Base-by-base conservation (phyloP, 2,113 vertebrate species). In the Indicator maculatus region DNA sequence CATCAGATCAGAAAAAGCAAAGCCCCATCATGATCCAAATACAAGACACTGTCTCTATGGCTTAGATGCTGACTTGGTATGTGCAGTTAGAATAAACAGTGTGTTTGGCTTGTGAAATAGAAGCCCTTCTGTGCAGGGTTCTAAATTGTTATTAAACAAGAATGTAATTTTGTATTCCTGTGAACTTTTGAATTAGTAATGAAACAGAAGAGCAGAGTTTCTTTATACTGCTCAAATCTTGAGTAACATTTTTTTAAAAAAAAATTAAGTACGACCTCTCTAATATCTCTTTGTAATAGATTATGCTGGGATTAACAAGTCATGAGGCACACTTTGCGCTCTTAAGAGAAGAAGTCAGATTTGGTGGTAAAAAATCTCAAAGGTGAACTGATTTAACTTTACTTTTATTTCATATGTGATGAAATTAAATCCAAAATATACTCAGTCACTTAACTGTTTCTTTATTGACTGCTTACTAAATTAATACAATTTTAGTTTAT, bases 261-360 rank as follows among this genome's bases (percentile, higher is more conserved):
- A 47, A 41, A 8, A 69, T 27, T 2, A 76, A 93, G 4, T 76
- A 94, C 90, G 44, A 84, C 56, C 39, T 80, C 78, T 93, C 23
- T 89, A 39, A 36, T 94, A 11, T 80, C 33, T 96, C 93, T 84
- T 97, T 97, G 87, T 89, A 94, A 91, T 95, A 99, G 99, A 99
- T 99, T 83, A 99, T 99, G 98, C 98, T 99, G 97, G 99, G 99
- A 93, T 98, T 99, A 97, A 99, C 99, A 95, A 99, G 99, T 98
- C 99, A 99, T 28, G 99, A 99, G 97, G 98, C 98, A 89, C 98
- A 99, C 89, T 99, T 99, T 96, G 99, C 99, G 63, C 98, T 99
- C 93, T 98, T 99, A 97, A 98, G 99, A 98, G 99, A 99, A 97
- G 99, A 99, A 97, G 99, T 99, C 89, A 98, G 99, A 88, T 99